Evolutionary conservation across 2,797 vertebrate species (phyloP), one percentile per base, ranked within the genome.

Genomic region (Numenius phaeopus): DNA sequence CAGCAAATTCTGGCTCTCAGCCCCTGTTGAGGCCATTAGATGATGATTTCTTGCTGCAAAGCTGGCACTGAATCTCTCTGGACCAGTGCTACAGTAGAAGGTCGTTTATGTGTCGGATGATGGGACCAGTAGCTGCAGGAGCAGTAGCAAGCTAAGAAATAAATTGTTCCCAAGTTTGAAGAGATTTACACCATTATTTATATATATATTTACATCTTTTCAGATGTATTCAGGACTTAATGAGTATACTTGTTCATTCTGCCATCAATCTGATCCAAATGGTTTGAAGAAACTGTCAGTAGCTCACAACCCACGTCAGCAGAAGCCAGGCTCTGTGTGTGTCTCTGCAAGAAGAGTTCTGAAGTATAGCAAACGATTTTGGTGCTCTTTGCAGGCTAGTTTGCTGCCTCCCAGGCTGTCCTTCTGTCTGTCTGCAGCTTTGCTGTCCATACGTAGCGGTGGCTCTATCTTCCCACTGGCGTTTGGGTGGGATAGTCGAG

Each of bases 401-500:
- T 46, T 2, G 0, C 14, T 78, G 58, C 15, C 55, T 71, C 65
- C 39, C 4, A 5, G 18, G 22, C 47, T 72, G 87, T 83, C 77
- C 79, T 58, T 72, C 44, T 87, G 16, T 44, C 81, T 70, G 3
- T 84, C 49, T 67, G 13, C 32, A 85, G 49, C 23, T 81, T 50
- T 94, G 19, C 66, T 71, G 42, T 37, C 64, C 1, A 0, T 21
- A 22, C 5, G 1, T 16, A 57, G 69, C 4, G 32, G 34, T 70
- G 66, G 19, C 73, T 90, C 14, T 57, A 34, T 76, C 67, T 86
- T 96, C 57, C 79, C 83, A 52, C 67, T 96, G 93, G 71, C 5
- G 21, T 89, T 96, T 90, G 95, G 90, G 95, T 96, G 85, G 90
- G 92, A 91, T 58, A 87, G 80, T 93, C 14, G 37, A 93, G 78